phyloP scores from a whole-genome alignment of 2,113 vertebrate species.

The Otolemur garnettii region DNA sequence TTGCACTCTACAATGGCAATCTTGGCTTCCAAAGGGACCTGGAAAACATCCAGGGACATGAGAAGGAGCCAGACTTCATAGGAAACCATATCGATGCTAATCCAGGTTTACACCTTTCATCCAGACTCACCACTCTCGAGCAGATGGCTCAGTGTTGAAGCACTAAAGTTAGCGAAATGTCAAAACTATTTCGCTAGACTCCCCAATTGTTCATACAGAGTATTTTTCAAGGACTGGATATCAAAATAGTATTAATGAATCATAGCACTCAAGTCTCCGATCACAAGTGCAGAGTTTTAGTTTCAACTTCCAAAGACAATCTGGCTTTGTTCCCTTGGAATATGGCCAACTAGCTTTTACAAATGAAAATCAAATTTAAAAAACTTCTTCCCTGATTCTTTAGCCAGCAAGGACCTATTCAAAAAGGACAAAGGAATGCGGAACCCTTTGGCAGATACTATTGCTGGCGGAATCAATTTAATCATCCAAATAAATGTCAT shows the following conservation, averaged over 20 bases:
- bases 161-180: slow-evolving; percentile 84
- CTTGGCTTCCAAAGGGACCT: slow-evolving; percentile 88
- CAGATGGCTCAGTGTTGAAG: slow-evolving; percentile 88
- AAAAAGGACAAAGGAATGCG: slow-evolving; percentile 23
- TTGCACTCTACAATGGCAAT: slow-evolving; percentile 87
- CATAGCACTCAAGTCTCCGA: slow-evolving; percentile 56
- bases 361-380: slow-evolving; percentile 55
- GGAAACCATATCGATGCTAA: slow-evolving; percentile 87
- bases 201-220: slow-evolving; percentile 79
- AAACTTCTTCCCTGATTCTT: slow-evolving; percentile 21
- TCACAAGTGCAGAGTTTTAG: slow-evolving; percentile 49
- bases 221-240: slow-evolving; percentile 73
- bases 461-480: background rate
- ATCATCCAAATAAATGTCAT: background rate
- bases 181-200: slow-evolving; percentile 84
- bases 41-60: slow-evolving; percentile 88
- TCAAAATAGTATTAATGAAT: slow-evolving; percentile 72
- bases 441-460: background rate
- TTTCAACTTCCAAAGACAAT: slow-evolving; percentile 65
- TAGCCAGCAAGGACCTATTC: background rate
- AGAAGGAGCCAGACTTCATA: slow-evolving; percentile 88
- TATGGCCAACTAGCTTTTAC: slow-evolving; percentile 21
- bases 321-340: slow-evolving; percentile 50
- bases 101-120: slow-evolving; percentile 91
- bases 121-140: slow-evolving; percentile 84